Base-by-base conservation (phyloP, 2,797 vertebrate genomes). In the Knipowitschia caucasica region DNA sequence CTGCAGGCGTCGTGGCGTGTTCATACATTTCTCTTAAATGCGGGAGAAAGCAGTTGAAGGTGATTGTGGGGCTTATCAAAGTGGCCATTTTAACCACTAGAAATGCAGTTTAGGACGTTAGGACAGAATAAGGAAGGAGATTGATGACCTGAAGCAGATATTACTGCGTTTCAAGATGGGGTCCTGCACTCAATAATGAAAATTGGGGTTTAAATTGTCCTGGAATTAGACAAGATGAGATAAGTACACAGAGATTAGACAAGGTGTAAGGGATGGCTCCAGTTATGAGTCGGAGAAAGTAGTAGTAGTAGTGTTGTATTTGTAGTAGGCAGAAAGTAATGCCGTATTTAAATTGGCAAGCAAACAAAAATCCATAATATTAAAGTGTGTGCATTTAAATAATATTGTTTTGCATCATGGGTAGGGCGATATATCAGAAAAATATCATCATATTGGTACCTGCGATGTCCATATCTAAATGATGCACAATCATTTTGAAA, bases 81-180 rank as follows among this genome's bases (percentile, higher is more conserved):
- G 17, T 15, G 12, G 15, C 27, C 18, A 23, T 30, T n/a, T 4
- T 12, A 11, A 18, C 43, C 34, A 31, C 49, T 4, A 7, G 53
- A 33, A 46, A 27, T 27, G 27, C 33, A 17, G 8, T 25, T 24
- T 18, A 5, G 31, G 42, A 39, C 11, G 57, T 33, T 18, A 15
- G 27, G 20, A 2, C 11, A 40, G 34, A 10, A 35, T 10, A 23
- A 35, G 23, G 15, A 2, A 23, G n/a, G 8, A 27, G 7, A 50
- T 30, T 59, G 31, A 31, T 53, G 25, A 57, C 23, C 50, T 46
- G 34, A 20, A 43, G 21, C 35, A 44, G 34, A 62, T n/a, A 33
- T 26, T 17, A 35, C 55, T 53, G 11, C 52, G 25, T 46, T 45
- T 26, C 8, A 17, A 26, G 25, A 45, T 18, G 25, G 26, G 43